Conservation (phyloP, 2,888 invertebrate genomes). For the Rhamphomyia laevipes region DNA sequence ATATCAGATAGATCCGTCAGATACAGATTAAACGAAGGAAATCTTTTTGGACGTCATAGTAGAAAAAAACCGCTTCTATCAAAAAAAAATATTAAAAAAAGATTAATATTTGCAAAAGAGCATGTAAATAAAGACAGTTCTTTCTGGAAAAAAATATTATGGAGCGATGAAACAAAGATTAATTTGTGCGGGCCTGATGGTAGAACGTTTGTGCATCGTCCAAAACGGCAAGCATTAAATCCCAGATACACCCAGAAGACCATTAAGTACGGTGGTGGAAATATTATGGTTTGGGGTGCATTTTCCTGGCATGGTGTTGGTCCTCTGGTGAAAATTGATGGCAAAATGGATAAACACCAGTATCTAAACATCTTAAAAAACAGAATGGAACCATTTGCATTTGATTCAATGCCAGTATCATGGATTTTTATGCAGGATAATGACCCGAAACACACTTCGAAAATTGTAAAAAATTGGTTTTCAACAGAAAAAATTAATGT, state of each 20-base stretch:
- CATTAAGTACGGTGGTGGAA: slow-evolving; percentile 3
- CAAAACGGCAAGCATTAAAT: slow-evolving; percentile 6
- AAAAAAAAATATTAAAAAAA: not conserved
- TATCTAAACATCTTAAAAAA: slow-evolving; percentile 4
- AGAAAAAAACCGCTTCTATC: not conserved
- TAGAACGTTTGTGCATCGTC: slow-evolving; percentile 8
- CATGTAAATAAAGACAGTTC: not conserved
- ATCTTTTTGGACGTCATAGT: not conserved
- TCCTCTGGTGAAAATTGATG: slow-evolving; percentile 5
- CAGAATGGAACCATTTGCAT: slow-evolving; percentile 6
- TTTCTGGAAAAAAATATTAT: not conserved
- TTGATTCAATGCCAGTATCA: slow-evolving; percentile 2
- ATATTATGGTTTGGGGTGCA: slow-evolving; percentile 8
- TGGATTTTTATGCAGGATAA: too few relatives aligned
- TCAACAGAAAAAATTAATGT: too few relatives aligned
- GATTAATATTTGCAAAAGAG: not conserved
- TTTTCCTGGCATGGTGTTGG: slow-evolving; percentile 9
- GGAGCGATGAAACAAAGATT: slow-evolving; percentile 7
- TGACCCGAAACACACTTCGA: too few relatives aligned
- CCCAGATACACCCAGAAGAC: slow-evolving; percentile 7
- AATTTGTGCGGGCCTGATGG: slow-evolving; percentile 6
- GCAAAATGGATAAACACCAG: slow-evolving; percentile 7
- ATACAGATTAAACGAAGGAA: not conserved
- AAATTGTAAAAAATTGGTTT: too few relatives aligned
- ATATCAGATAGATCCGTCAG: not conserved